Conservation (phyloP, 1,140 invertebrate species). For the Delia radicum region DNA sequence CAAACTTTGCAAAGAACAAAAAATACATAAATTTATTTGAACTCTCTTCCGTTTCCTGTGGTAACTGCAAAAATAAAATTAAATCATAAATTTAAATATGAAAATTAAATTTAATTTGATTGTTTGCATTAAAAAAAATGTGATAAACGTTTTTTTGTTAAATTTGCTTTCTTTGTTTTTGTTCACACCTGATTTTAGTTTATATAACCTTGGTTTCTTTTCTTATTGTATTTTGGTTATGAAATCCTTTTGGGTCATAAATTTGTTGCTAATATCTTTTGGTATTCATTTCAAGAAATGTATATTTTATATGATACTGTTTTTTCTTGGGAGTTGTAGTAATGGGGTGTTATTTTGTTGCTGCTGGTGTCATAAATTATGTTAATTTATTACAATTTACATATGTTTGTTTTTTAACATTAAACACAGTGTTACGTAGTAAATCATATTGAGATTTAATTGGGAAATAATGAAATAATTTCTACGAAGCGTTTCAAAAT, state of each 20-base stretch:
- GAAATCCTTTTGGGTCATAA: not conserved
- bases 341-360: not conserved
- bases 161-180: not conserved
- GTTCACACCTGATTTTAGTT: not conserved
- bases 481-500: too few species aligned
- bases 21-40: not conserved
- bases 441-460: not conserved
- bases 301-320: not conserved
- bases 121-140: not conserved
- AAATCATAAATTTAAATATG: not conserved
- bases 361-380: slow-evolving; percentile 9
- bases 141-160: not conserved
- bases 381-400: slow-evolving; percentile 23
- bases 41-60: not conserved
- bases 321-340: not conserved
- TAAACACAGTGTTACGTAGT: not conserved
- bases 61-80: not conserved
- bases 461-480: too few species aligned
- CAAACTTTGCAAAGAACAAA: not conserved
- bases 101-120: not conserved
- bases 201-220: not conserved
- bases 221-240: not conserved
- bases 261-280: not conserved
- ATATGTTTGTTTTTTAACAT: slow-evolving; percentile 3
- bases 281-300: not conserved